Percentiles rank a stretch among this genome's conserved stretches.
Conservation (phyloP, 2,113 vertebrate genomes). For the Tyrannus savana region DNA sequence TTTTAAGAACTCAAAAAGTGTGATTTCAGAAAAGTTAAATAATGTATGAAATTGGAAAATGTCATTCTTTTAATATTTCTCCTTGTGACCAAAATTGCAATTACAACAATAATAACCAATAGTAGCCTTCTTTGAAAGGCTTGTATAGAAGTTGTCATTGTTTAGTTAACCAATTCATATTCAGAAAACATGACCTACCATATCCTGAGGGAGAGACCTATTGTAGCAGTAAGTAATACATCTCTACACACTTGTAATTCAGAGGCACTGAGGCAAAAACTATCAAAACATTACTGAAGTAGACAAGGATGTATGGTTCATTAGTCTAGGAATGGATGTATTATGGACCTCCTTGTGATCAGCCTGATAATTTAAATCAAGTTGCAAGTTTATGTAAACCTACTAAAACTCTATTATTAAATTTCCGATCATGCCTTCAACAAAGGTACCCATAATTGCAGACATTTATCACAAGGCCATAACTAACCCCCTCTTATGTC, state of each 20-base stretch:
- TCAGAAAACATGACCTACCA: conserved; percentile 51
- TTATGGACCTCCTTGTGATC: conserved; percentile 67
- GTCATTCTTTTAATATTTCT: conserved; percentile 26
- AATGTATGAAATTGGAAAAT: conserved; percentile 18
- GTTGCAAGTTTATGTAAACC: conserved; percentile 53
- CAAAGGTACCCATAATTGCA: not conserved
- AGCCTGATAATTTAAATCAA: conserved; percentile 73
- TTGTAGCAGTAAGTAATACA: conserved; percentile 35
- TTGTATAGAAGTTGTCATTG: conserved; percentile 20
- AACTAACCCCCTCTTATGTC: not conserved
- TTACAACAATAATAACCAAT: not conserved
- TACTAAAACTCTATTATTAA: conserved; percentile 35
- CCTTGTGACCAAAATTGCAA: not conserved
- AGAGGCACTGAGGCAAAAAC: conserved; percentile 72
- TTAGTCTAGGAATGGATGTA: conserved; percentile 72
- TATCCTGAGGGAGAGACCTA: conserved; percentile 51
- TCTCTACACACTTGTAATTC: conserved; percentile 67
- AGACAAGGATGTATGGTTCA: conserved; percentile 70
- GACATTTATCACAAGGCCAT: conserved; percentile 15
- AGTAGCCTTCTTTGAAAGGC: not conserved
- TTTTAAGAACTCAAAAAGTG: conserved; percentile 1
- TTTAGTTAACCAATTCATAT: conserved; percentile 65
- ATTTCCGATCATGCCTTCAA: conserved; percentile 45
- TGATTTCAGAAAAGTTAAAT: conserved; percentile 22
- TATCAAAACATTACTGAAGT: conserved; percentile 74